Evolutionary conservation across 2,888 invertebrate species (phyloP), one percentile per base, ranked within the genome.

Genomic region (Pammene aurita): DNA sequence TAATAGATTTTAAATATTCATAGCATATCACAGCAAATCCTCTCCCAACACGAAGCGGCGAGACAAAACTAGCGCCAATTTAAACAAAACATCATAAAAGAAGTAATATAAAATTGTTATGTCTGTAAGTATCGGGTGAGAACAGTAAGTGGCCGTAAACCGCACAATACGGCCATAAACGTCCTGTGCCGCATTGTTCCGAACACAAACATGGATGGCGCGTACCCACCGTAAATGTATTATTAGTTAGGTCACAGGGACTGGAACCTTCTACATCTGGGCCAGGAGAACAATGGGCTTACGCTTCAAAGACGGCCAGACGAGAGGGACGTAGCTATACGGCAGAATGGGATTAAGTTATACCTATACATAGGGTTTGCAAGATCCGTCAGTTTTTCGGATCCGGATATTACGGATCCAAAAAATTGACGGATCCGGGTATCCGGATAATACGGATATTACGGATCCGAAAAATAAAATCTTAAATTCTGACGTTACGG

Each of bases 121-220:
- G 71, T 63, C 67, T 72, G 65, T 61, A 65, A 70, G 48, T 38
- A 60, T 35, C 63, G n/a, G n/a, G 38, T 52, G 57, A 63, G 65
- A 64, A 74, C 70, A 62, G 71, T 73, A 74, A 75, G 72, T 60
- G 63, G 61, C 72, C 68, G 70, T 76, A 72, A 75, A 73, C 54
- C 66, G 74, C 70, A 78, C 78, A 76, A 80, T 78, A 74, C 72
- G 42, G 65, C 75, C 78, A 75, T 82, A 78, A 80, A 80, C 77
- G 80, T 81, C 83, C 87, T 90, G 84, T 76, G 80, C 77, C 78
- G 85, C 83, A 89, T 89, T 90, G 89, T 90, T 89, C 82, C 72
- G 41, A 64, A 55, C 52, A 69, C 69, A 69, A 69, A 64, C 64
- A 64, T 54, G 48, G 62, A 63, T 56, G 67, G 73, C 72, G 73